Percentiles rank a stretch among this genome's conserved stretches.
Conservation (phyloP, 23 tunicate species). For the Phallusia fumigata region DNA sequence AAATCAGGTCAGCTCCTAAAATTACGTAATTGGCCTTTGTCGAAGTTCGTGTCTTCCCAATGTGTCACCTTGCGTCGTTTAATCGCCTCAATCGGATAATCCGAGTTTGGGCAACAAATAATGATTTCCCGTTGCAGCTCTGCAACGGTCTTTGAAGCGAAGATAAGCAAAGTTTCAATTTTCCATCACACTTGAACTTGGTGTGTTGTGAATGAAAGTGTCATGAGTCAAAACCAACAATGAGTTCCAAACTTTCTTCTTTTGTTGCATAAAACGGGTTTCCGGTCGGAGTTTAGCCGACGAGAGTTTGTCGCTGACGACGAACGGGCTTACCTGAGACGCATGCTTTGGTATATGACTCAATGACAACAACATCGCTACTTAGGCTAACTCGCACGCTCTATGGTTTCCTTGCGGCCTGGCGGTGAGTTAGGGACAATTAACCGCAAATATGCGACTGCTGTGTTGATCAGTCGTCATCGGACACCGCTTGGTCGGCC, state of each 20-base stretch:
- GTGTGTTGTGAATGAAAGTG: no score
- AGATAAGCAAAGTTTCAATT: neutral
- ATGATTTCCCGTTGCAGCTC: neutral
- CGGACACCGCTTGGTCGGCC: neutral
- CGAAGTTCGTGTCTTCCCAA: no score
- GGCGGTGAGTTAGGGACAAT: neutral
- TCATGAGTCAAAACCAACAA: neutral
- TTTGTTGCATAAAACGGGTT: neutral
- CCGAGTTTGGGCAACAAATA: neutral
- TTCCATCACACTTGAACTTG: neutral
- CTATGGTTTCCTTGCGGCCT: neutral
- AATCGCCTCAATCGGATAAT: constrained; percentile 2
- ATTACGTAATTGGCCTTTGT: no score
- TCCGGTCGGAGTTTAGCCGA: neutral
- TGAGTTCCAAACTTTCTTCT: neutral
- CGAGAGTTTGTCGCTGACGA: neutral
- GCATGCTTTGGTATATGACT: neutral
- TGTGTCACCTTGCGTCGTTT: neutral
- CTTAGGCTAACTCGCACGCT: neutral
- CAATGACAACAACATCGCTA: constrained; percentile 9
- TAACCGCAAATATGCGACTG: constrained; percentile 8
- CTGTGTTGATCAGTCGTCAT: neutral
- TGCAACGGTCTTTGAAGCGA: neutral
- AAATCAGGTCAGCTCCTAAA: no score
- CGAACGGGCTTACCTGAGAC: constrained; percentile 5